Conservation (phyloP, 1,140 invertebrate species). For the Protaetia brevitarsis region DNA sequence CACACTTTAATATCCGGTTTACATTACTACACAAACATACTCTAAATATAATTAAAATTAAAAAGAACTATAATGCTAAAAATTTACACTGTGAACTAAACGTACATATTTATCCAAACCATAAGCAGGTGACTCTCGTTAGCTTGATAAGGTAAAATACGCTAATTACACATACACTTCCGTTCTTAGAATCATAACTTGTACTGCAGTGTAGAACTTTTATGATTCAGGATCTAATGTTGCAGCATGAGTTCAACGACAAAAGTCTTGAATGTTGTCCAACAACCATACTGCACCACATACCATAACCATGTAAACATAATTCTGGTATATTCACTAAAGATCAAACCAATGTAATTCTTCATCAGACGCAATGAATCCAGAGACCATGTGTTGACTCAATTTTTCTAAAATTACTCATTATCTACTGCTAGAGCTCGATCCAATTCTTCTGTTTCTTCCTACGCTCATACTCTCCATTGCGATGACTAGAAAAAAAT, state of each 20-base stretch:
- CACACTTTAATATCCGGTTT: no score
- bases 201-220: conserved; percentile 8
- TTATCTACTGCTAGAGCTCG: conserved; percentile 78
- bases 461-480: conserved; percentile 68
- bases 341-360: conserved; percentile 43
- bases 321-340: conserved; percentile 46
- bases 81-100: no score
- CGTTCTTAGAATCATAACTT: conserved; percentile 14
- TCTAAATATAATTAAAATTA: no score
- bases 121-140: no score
- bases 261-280: conserved; percentile 44
- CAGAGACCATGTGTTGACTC: conserved; percentile 60
- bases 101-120: no score
- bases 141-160: background rate
- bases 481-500: conserved; percentile 59
- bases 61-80: no score
- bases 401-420: conserved; percentile 71
- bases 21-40: no score
- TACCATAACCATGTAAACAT: conserved; percentile 44
- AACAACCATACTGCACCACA: conserved; percentile 45
- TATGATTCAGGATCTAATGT: conserved; percentile 1
- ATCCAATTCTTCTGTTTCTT: conserved; percentile 80
- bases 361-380: conserved; percentile 49
- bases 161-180: background rate
- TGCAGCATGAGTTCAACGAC: conserved; percentile 46